Evolutionary conservation across 2,797 vertebrate species (phyloP).

Genomic region (Cryptoblepharus egeriae): DNA sequence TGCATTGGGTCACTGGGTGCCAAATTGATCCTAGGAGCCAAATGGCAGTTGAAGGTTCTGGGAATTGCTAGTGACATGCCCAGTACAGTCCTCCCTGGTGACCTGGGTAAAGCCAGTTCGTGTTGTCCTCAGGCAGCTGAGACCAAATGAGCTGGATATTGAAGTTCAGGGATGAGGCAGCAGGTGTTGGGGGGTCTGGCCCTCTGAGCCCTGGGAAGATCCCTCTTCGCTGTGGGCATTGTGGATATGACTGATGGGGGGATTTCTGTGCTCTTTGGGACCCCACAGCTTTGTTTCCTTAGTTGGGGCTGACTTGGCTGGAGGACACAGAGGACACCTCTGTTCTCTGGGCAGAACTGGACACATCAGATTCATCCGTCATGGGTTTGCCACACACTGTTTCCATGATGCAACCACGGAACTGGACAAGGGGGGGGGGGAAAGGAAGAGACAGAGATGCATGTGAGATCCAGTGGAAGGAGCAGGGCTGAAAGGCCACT

Average conservation of each 20-base stretch:
- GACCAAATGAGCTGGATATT: neutral
- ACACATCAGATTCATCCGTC: conserved; percentile 75
- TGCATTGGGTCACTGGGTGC: neutral
- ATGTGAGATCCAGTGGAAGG: neutral
- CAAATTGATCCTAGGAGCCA: too few relatives aligned
- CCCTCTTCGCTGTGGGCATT: neutral
- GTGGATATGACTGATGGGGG: neutral
- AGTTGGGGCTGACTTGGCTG: conserved; percentile 78
- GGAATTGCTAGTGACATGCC: neutral
- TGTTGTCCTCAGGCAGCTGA: neutral
- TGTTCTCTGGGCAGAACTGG: conserved; percentile 77
- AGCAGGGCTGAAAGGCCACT: neutral
- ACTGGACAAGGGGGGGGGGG: conserved; percentile 68
- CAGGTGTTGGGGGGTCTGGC: neutral
- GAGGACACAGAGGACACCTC: conserved; percentile 81
- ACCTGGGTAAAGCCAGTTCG: neutral
- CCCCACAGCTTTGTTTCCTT: conserved; percentile 2
- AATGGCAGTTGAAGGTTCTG: rapidly evolving
- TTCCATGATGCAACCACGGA: conserved; percentile 85
- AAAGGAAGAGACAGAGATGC: neutral
- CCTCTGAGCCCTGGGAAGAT: neutral
- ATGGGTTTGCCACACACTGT: conserved; percentile 82
- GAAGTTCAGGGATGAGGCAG: neutral
- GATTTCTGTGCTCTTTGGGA: neutral
- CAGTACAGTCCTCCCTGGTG: neutral